These are phyloP conservation scores for Melieria picta DNA, from an alignment of 2,888 invertebrate species.

Conservation along the genomic window DNA sequence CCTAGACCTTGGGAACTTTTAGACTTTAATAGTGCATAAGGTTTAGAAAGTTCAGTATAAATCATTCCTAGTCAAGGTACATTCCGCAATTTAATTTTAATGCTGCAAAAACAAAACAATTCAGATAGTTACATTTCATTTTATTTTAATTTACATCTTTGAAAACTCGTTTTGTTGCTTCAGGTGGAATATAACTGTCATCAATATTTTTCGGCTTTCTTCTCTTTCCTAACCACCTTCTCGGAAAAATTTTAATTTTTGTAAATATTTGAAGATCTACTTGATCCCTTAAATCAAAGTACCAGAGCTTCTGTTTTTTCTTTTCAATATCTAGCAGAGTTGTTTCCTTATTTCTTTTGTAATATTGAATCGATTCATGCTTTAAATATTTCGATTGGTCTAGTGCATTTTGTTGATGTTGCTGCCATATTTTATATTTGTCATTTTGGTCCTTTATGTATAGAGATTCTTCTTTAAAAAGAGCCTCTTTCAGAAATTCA, in stretches of 20 bases:
- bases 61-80: too few relatives aligned
- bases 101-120: not conserved
- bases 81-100: not conserved
- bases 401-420: slow-evolving; percentile 70
- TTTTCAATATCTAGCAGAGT: slow-evolving; percentile 66
- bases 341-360: slow-evolving; percentile 70
- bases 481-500: not conserved
- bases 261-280: slow-evolving; percentile 77
- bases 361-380: slow-evolving; percentile 54
- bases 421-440: slow-evolving; percentile 32
- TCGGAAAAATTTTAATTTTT: slow-evolving; percentile 68
- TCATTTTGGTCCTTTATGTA: slow-evolving; percentile 12
- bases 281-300: slow-evolving; percentile 83
- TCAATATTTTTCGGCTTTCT: slow-evolving; percentile 68
- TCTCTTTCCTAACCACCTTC: slow-evolving; percentile 67
- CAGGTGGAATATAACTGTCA: slow-evolving; percentile 78
- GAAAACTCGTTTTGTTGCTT: slow-evolving; percentile 64
- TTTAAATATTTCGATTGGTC: slow-evolving; percentile 64
- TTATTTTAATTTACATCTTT: not conserved
- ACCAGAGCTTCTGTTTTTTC: slow-evolving; percentile 77
- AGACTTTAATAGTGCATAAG: too few relatives aligned
- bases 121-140: not conserved
- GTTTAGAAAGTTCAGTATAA: too few relatives aligned
- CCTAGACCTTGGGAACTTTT: too few relatives aligned
- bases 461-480: slow-evolving; percentile 3